Percentiles rank a stretch among this genome's conserved stretches.
Evolutionary conservation across 2,113 vertebrate species (phyloP).

Genomic region (Rhabdornis inornatus): DNA sequence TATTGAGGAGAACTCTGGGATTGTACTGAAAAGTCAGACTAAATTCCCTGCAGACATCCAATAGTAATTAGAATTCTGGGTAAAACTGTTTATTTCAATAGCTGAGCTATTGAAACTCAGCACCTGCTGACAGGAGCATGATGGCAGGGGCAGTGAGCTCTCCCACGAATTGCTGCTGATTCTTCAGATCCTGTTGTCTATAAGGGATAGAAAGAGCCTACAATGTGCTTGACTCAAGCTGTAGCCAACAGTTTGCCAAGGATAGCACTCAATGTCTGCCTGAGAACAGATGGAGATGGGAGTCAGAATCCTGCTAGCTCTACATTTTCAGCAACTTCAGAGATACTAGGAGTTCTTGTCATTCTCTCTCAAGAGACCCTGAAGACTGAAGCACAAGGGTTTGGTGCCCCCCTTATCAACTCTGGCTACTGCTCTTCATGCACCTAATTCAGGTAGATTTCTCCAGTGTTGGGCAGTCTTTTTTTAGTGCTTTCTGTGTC

Average conservation of each 20-base stretch:
- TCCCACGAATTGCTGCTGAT: not conserved
- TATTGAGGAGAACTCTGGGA: not conserved
- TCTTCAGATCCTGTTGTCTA: rapidly evolving
- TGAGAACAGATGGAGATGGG: not conserved
- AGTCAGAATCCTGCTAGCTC: not conserved
- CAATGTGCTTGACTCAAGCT: not conserved
- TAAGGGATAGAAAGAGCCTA: not conserved
- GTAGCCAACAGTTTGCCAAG: not conserved
- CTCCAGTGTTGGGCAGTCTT: not conserved
- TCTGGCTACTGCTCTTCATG: not conserved
- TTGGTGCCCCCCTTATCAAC: not conserved
- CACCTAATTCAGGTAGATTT: not conserved
- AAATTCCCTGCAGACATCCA: not conserved
- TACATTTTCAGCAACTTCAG: not conserved
- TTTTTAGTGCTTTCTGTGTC: not conserved
- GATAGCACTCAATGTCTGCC: not conserved
- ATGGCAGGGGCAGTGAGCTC: not conserved
- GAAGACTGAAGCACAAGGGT: not conserved
- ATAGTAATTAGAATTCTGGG: not conserved
- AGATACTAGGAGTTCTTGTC: not conserved
- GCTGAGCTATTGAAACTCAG: not conserved
- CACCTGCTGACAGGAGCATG: not conserved
- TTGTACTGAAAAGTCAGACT: not conserved
- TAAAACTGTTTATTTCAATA: not conserved
- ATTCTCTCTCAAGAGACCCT: not conserved